These are phyloP conservation scores for Smithornis capensis DNA, from an alignment of 2,113 vertebrate genomes.

Conservation along the genomic window DNA sequence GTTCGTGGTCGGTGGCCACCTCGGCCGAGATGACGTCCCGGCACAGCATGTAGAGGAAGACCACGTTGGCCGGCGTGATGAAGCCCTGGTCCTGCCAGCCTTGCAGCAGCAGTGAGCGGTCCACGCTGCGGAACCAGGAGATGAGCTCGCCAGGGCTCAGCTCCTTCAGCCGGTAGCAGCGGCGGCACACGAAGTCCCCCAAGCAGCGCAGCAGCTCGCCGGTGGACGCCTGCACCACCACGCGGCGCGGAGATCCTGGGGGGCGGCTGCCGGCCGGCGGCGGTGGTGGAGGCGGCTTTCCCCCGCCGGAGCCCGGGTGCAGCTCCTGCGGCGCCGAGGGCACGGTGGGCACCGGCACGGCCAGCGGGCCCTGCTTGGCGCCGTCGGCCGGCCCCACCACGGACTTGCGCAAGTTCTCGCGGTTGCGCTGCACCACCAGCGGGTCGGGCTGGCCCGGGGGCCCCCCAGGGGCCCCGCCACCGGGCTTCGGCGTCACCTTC, in stretches of 20 bases:
- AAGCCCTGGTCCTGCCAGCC: slow-evolving; percentile 99
- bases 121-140: slow-evolving; percentile 96
- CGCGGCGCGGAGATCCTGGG: slow-evolving; percentile 82
- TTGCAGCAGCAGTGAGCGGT: slow-evolving; percentile 92
- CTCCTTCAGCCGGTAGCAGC: slow-evolving; percentile 90
- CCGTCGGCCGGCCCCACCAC: slow-evolving; percentile 54
- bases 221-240: slow-evolving; percentile 94
- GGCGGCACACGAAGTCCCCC: slow-evolving; percentile 92
- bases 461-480: slow-evolving; percentile 47
- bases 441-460: slow-evolving; percentile 66
- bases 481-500: slow-evolving; percentile 88
- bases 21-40: no score
- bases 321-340: slow-evolving; percentile 72
- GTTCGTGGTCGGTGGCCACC: no score
- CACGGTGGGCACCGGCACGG: slow-evolving; percentile 69
- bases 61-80: slow-evolving; percentile 94
- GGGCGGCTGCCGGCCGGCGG: slow-evolving; percentile 68
- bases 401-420: slow-evolving; percentile 76
- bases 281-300: slow-evolving; percentile 70
- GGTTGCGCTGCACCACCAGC: slow-evolving; percentile 79
- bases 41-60: slow-evolving; percentile 96
- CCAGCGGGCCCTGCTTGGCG: slow-evolving; percentile 49
- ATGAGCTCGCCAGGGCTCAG: slow-evolving; percentile 88
- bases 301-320: slow-evolving; percentile 66
- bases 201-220: slow-evolving; percentile 94